These are phyloP conservation scores for Temnothorax longispinosus DNA, from an alignment of 1,140 invertebrate genomes.

Conservation along the genomic window DNA sequence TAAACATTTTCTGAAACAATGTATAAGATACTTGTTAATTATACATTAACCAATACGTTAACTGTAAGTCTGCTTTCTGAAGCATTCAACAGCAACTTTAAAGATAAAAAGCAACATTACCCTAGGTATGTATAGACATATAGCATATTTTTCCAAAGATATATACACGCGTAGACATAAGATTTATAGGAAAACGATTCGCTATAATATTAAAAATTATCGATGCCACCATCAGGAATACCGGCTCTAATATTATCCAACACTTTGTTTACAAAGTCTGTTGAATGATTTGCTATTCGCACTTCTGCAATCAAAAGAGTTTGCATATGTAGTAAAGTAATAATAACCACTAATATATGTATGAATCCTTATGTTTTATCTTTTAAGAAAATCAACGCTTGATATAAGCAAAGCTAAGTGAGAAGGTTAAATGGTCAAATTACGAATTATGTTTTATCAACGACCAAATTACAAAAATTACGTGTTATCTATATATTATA, in stretches of 20 bases:
- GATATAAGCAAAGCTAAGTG: no score
- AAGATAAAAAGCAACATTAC: constrained; percentile 37
- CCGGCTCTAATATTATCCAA: constrained; percentile 91
- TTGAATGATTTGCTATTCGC: constrained; percentile 92
- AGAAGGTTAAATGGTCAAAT: no score
- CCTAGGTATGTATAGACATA: constrained; percentile 24
- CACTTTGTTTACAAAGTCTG: constrained; percentile 95
- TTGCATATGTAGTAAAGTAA: constrained; percentile 25
- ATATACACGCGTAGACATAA: constrained; percentile 46
- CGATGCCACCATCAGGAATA: constrained; percentile 88
- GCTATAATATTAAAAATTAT: constrained; percentile 85
- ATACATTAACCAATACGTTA: constrained; percentile 42
- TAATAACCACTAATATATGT: constrained; percentile 3
- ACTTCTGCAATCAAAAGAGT: constrained; percentile 87
- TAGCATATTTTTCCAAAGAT: constrained; percentile 18
- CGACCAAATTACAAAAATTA: no score
- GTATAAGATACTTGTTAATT: constrained; percentile 33
- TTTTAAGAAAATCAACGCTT: no score
- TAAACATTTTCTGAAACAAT: constrained; percentile 21
- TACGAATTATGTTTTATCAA: no score
- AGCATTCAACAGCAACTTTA: constrained; percentile 36
- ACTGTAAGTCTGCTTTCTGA: constrained; percentile 36
- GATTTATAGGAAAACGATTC: constrained; percentile 51
- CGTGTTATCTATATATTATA: neutral
- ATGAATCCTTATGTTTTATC: neutral